Evolutionary conservation across 2,888 invertebrate species (phyloP), one percentile per base, ranked within the genome.

Genomic region (Pecten maximus): DNA sequence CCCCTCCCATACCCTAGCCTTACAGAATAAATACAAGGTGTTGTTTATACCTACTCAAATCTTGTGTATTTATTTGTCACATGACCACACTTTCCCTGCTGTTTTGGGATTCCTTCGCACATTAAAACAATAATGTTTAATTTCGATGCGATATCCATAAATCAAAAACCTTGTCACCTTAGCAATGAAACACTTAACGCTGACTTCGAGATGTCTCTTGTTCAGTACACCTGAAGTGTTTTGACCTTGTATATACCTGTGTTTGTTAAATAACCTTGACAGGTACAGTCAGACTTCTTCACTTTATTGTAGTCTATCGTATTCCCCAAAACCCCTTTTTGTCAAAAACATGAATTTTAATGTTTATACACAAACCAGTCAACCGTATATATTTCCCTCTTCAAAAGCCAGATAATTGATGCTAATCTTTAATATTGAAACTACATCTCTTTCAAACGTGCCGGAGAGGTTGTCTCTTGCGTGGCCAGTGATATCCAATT

Each of bases 391-490:
- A 74, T 74, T 74, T 35, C 74, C 10, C 12, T 12, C 74, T 23
- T 74, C 74, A 74, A 74, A 35, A 35, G 28, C 28, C 28, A 74
- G 28, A 74, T 35, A 28, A 74, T 74, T 10, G 74, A 74, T 74
- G 74, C 28, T 74, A 74, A 74, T 74, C 74, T 74, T 74, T 35
- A 74, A 74, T 74, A 74, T 35, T 74, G 74, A 74, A 74, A 74
- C 74, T 74, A 35, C 28, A 74, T 74, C 74, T 74, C 74, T 28
- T 74, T 74, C 16, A 74, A 10, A 28, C 74, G 74, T 74, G 74
- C 74, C 74, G 23, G 6, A 74, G 28, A 74, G 35, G 28, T 28
- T 74, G 10, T 74, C 28, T 15, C 35, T 74, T 74, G 35, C 74
- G 74, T 35, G 74, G 74, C 74, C 28, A 28, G 15, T 35, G 35